Percentiles rank a stretch among this genome's conserved stretches.
These are phyloP conservation scores for Hippoglossus hippoglossus DNA, from an alignment of 2,797 vertebrate species.

Conservation along the genomic window DNA sequence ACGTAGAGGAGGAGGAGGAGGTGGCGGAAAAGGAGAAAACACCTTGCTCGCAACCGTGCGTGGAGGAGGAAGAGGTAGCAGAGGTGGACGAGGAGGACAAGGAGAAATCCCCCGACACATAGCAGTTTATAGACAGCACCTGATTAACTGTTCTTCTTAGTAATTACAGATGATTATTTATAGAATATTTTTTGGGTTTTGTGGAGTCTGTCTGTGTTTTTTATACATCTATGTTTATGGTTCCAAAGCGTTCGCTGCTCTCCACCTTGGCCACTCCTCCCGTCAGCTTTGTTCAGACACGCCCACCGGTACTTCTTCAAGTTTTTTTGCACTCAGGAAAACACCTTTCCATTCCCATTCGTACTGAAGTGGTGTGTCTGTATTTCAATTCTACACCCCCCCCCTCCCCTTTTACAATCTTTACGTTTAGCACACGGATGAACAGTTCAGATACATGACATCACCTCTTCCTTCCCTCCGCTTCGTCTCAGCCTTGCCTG, in stretches of 20 bases:
- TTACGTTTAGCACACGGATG: constrained; percentile 41
- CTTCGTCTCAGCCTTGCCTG: constrained; percentile 59
- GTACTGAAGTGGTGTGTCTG: constrained; percentile 73
- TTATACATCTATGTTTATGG: constrained; percentile 75
- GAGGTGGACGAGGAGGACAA: constrained; percentile 76
- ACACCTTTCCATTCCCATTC: constrained; percentile 86
- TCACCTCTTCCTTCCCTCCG: constrained; percentile 21
- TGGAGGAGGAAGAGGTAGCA: constrained; percentile 83
- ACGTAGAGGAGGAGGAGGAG: constrained; percentile 77
- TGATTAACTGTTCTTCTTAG: constrained; percentile 83
- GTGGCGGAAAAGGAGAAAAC: constrained; percentile 64
- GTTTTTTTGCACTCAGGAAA: constrained; percentile 99
- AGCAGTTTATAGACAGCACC: constrained; percentile 83
- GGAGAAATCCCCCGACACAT: constrained; percentile 87
- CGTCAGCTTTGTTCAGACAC: constrained; percentile 83
- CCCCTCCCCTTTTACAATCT: constrained; percentile 20
- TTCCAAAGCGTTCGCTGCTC: constrained; percentile 90
- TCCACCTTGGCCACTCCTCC: constrained; percentile 80
- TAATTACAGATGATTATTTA: constrained; percentile 86
- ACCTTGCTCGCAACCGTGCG: constrained; percentile 82
- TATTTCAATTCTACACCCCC: constrained; percentile 47
- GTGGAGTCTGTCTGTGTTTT: constrained; percentile 72
- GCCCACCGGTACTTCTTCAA: constrained; percentile 89
- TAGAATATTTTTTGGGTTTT: constrained; percentile 80
- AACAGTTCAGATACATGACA: constrained; percentile 22